Base-by-base conservation (phyloP, 2,797 vertebrate genomes). In the Danio kyathit region DNA sequence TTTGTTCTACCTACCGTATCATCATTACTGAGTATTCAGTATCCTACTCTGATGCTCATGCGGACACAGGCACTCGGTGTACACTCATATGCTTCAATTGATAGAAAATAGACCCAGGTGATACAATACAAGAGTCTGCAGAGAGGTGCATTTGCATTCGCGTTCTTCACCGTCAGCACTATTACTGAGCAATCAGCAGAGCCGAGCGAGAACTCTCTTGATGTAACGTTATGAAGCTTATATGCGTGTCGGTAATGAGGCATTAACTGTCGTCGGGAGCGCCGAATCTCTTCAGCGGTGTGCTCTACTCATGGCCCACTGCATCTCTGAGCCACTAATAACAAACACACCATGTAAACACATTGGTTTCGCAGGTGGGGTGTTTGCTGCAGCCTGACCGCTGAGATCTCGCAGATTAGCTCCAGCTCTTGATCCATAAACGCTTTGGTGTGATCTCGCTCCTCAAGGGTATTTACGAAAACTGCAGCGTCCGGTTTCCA, bases 211-310 rank as follows among this genome's bases (percentile, higher is more conserved):
- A 65, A 48, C 41, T 59, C 64, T 63, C 67, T 63, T 74, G 51
- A 80, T 38, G 61, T 56, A 56, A 80, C 59, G 7, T 46, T 46
- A 72, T 73, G 21, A 80, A 74, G 52, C 54, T 74, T 48, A 12
- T 19, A 74, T 41, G 70, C 13, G 16, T 66, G 29, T 75, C 17
- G 17, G 51, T 81, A 74, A 74, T 80, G 57, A 81, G 69, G 16
- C 79, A 81, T 76, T 74, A 67, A 66, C 51, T 74, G 48, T 64
- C 57, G 60, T 80, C 70, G 64, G 74, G 52, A 63, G 56, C 44
- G 41, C 51, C 56, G 67, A 54, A 65, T 82, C 48, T 82, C 74
- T 73, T 52, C 77, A 75, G 54, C 16, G 41, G 43, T 60, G 76
- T 66, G 64, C 59, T 67, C 16, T 38, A 41, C 54, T 77, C 21